These are phyloP conservation scores for Physella acuta DNA, from an alignment of 1,140 invertebrate species.

Conservation along the genomic window DNA sequence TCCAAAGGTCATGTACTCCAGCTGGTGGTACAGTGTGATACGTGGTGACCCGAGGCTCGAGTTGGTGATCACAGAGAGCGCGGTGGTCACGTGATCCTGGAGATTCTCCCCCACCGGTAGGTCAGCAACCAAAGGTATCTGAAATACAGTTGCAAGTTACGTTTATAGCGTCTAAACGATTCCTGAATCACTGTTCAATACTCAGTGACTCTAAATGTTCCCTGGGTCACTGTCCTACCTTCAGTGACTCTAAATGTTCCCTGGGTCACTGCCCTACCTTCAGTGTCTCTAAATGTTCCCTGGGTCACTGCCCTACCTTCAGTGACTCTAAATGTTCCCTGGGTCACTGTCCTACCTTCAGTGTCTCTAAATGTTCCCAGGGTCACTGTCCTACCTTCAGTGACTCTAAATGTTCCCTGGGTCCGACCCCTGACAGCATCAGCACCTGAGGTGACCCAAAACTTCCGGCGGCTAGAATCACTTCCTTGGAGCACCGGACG, in stretches of 20 bases:
- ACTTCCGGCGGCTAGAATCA: constrained; percentile 77
- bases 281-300: constrained; percentile 86
- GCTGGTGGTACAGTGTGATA: constrained; percentile 14
- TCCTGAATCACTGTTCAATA: not conserved
- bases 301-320: not conserved
- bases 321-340: no score
- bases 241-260: constrained; percentile 28
- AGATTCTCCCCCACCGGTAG: constrained; percentile 84
- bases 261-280: constrained; percentile 82
- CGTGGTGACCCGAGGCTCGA: constrained; percentile 8
- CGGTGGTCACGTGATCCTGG: constrained; percentile 68
- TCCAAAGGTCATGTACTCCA: constrained; percentile 37
- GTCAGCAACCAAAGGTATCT: constrained; percentile 61
- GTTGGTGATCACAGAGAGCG: constrained; percentile 29
- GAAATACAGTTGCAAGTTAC: not conserved
- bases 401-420: constrained; percentile 50
- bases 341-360: not conserved
- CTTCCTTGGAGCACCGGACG: constrained; percentile 74
- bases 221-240: no score
- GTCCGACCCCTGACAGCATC: constrained; percentile 88
- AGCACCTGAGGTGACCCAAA: constrained; percentile 85
- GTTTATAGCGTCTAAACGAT: not conserved
- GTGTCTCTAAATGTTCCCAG: constrained; percentile 25
- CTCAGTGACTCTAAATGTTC: no score
- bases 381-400: constrained; percentile 66